A percentile compares a stretch with the other conserved stretches of the same genome.
Evolutionary conservation across 2,797 vertebrate genomes (phyloP).

Genomic region (Periparus ater): DNA sequence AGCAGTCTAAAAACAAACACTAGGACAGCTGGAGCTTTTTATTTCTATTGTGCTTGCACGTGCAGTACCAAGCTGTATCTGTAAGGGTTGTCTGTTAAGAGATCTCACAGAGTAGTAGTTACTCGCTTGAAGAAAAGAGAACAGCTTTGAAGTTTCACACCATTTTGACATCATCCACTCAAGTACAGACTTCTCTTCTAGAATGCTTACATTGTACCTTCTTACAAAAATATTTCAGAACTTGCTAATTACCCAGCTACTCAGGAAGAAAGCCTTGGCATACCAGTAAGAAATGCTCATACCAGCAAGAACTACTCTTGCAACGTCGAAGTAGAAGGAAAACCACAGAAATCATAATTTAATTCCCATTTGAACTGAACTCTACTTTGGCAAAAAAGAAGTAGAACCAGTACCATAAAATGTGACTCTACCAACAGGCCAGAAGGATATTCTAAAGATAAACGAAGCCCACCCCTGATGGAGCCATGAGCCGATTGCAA

Average conservation of each 20-base stretch:
- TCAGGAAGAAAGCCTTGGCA: not conserved
- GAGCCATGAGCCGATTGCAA: fast-evolving
- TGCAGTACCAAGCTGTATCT: not conserved
- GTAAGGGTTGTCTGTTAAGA: not conserved
- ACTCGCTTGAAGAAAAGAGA: not conserved
- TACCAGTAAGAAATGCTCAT: not conserved
- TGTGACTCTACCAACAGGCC: not conserved
- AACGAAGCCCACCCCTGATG: fast-evolving
- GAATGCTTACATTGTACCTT: not conserved
- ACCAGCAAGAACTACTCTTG: not conserved
- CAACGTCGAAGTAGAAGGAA: not conserved
- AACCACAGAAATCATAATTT: fast-evolving
- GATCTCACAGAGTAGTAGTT: not conserved
- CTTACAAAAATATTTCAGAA: not conserved
- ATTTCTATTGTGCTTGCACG: not conserved
- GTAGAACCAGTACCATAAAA: not conserved
- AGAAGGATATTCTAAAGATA: fast-evolving
- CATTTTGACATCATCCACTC: not conserved
- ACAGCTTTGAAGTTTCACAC: not conserved
- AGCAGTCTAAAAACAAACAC: not conserved
- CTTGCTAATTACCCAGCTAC: not conserved
- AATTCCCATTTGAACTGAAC: not conserved
- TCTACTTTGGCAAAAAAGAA: not conserved
- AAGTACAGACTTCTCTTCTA: not conserved
- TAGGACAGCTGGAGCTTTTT: not conserved